Evolutionary conservation across 2,797 vertebrate species (phyloP).

Genomic region (Percopsis omiscomaycus): DNA sequence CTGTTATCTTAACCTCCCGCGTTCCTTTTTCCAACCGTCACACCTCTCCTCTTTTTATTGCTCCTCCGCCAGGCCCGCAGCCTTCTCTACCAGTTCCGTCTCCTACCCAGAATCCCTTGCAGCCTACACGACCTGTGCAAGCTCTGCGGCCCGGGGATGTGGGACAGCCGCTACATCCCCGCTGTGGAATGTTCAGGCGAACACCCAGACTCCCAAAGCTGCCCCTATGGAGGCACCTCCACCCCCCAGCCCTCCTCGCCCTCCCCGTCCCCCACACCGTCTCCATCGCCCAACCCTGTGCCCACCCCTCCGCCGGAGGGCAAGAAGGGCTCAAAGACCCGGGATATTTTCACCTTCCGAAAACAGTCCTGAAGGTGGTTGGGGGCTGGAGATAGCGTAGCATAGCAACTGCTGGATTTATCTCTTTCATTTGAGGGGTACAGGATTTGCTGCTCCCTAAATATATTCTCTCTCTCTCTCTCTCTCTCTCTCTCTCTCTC

Average conservation of each 20-base stretch:
- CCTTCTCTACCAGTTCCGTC: constrained; percentile 96
- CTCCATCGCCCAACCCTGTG: constrained; percentile 63
- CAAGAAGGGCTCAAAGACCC: constrained; percentile 81
- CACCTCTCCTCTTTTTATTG: background rate
- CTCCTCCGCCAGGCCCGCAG: constrained; percentile 85
- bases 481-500: no score
- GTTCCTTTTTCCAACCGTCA: rapidly evolving
- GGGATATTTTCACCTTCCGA: constrained; percentile 89
- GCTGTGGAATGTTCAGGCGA: constrained; percentile 94
- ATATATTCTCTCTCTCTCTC: constrained; percentile 9
- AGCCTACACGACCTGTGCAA: constrained; percentile 94
- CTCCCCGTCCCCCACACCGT: constrained; percentile 52
- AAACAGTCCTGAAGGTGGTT: constrained; percentile 81
- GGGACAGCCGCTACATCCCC: constrained; percentile 98
- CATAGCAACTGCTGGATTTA: constrained; percentile 28
- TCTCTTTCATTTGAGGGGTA: constrained; percentile 21
- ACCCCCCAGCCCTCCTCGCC: constrained; percentile 75
- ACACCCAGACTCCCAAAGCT: constrained; percentile 87
- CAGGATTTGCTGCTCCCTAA: constrained; percentile 11
- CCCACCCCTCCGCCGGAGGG: constrained; percentile 67
- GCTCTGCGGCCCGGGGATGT: constrained; percentile 95
- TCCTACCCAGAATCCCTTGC: constrained; percentile 92
- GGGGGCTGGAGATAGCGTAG: constrained; percentile 9
- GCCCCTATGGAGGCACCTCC: constrained; percentile 89
- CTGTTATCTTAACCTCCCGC: background rate